Base-by-base conservation (phyloP, 2,797 vertebrate genomes). In the Onychomys leucogaster region DNA sequence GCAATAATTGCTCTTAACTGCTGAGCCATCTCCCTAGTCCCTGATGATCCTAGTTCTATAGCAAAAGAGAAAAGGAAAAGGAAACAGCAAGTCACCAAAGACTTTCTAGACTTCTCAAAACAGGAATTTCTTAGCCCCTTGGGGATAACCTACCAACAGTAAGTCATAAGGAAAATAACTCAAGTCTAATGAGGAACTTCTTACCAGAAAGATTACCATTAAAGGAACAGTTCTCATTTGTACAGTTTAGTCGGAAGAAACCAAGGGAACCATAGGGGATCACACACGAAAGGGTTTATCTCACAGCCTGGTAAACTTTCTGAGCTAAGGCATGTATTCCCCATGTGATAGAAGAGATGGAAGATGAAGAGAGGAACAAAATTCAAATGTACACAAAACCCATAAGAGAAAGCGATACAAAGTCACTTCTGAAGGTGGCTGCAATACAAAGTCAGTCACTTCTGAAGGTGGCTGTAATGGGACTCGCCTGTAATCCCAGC, bases 131-230 rank as follows among this genome's bases (percentile, higher is more conserved):
- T 96, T 83, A 96, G 90, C 49, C 88, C 61, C 55, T 59, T 85
- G 97, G 96, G 90, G 95, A 93, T 93, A 97, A 95, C 55, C 93
- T 90, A 95, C 89, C 83, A 96, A 89, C 17, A 83, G 67, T 41
- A 86, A 96, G 87, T 96, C 90, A 94, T 81, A 90, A 90, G 65
- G n/a, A 81, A 94, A 95, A 93, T 10, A 27, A 73, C 85, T 84
- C 29, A 13, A 88, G 43, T 84, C 90, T 94, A 71, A 94, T 23
- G 80, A 83, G 96, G 92, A 95, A 96, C 83, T 97, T 84, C 59
- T 78, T 84, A 93, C 80, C 9, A 27, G 89, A 93, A 92, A 92
- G 84, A 97, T 49, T 61, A 69, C 88, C 46, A 37, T 76, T 69
- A 57, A 75, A 80, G 59, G 73, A 82, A 76, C 71, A 67, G 89